Evolutionary conservation across 2,113 vertebrate genomes (phyloP), one percentile per base, ranked within the genome.

Genomic region (Colaptes auratus): DNA sequence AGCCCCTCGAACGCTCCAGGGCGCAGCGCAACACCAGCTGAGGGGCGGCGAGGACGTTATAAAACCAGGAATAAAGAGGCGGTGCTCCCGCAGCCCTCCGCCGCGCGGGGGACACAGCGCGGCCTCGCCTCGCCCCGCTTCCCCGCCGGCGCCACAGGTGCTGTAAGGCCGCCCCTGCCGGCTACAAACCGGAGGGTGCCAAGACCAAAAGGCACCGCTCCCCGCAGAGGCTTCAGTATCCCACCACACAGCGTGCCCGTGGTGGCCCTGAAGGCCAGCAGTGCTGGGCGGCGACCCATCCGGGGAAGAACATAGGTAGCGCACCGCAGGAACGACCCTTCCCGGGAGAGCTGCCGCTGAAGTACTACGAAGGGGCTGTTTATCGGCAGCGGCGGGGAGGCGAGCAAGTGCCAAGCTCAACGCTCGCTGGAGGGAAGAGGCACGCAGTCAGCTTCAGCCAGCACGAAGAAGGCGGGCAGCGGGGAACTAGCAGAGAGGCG

Each of bases 101-200:
- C 31, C 23, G 31, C 42, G n/a, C 42, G 23, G 30, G 7, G 55
- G 13, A 27, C 33, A 9, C 72, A 53, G 63, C 39, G 33, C 46
- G 31, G 66, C 73, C 67, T 52, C 58, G 66, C 73, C 67, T 52
- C 58, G 9, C 31, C 60, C 31, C 33, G 18, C 35, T 52, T 21
- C 12, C 27, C 46, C 20, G 30, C 61, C 65, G 28, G 72, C 31
- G 85, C 94, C 70, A 92, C 94, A 92, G 89, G 94, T 92, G 82
- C 77, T 36, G 55, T 6, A 15, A 35, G 24, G 20, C 46, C 28
- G 33, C 18, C 67, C 67, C 27, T 3, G 56, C n/a, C 58, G 12
- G 74, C 61, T 18, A 12, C 33, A 2, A 35, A n/a, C 33, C 39
- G 9, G 48, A 15, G 33, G 71, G 50, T 74, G 30, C 17, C 27